Conservation (phyloP, 1,140 invertebrate species). For the Aphis craccivora region DNA sequence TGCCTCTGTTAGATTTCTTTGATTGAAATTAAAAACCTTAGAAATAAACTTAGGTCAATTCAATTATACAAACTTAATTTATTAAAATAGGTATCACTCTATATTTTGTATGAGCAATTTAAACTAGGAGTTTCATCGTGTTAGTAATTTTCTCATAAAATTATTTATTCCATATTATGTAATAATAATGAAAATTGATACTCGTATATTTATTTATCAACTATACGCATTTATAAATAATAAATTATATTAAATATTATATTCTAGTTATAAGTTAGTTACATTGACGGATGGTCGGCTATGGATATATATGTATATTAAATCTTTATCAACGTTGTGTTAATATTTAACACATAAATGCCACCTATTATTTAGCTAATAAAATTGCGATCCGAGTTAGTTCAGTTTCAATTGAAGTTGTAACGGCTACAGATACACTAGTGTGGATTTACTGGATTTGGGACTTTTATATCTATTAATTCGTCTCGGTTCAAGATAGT, state of each 20-base stretch:
- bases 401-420: not conserved
- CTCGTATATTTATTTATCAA: not conserved
- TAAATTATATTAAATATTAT: not conserved
- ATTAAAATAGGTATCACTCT: not conserved
- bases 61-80: constrained; percentile 29
- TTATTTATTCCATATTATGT: constrained; percentile 2
- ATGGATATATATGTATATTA: not conserved
- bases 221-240: not conserved
- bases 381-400: not conserved
- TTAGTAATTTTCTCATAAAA: constrained; percentile 29
- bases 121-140: not conserved
- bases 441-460: not conserved
- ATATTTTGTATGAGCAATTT: constrained; percentile 25
- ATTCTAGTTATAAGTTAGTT: not conserved
- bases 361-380: not conserved
- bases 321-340: not conserved
- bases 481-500: not conserved
- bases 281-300: not conserved
- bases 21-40: constrained; percentile 15
- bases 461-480: not conserved
- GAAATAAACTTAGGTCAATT: not conserved
- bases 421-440: not conserved
- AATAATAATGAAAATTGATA: not conserved
- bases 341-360: not conserved
- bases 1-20: not conserved